Percentiles rank a stretch among this genome's conserved stretches.
These are phyloP conservation scores for Pristiophorus japonicus DNA, from an alignment of 2,113 vertebrate genomes.

Conservation along the genomic window DNA sequence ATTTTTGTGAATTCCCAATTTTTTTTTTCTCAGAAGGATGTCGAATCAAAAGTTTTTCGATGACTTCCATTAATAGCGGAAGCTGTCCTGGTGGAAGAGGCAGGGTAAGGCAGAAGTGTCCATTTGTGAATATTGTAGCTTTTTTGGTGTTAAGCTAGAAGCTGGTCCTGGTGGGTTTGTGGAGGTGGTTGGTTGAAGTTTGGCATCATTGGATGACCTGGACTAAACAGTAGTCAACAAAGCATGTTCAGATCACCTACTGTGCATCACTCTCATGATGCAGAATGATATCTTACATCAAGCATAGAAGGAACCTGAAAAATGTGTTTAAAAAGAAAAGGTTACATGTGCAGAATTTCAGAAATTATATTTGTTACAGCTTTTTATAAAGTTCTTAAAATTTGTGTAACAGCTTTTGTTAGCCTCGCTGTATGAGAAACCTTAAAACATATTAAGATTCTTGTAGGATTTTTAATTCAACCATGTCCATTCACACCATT, in stretches of 20 bases:
- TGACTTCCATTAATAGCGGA: neutral
- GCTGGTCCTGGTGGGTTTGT: conserved; percentile 68
- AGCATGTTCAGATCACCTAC: conserved; percentile 55
- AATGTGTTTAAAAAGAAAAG: conserved; percentile 28
- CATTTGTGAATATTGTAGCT: conserved; percentile 59
- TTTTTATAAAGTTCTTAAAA: no score
- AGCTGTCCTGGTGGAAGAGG: conserved; percentile 48
- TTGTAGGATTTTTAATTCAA: neutral
- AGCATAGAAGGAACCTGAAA: conserved; percentile 66
- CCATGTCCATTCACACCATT: neutral
- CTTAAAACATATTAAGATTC: neutral
- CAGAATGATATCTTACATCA: conserved; percentile 67
- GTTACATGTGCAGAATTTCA: neutral
- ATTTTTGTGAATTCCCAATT: conserved; percentile 46
- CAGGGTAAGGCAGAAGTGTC: conserved; percentile 69
- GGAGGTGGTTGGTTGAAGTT: conserved; percentile 64
- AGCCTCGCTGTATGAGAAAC: neutral
- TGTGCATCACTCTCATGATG: conserved; percentile 58
- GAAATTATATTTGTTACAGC: neutral
- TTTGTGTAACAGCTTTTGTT: neutral
- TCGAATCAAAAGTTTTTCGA: conserved; percentile 44
- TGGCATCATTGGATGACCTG: conserved; percentile 63
- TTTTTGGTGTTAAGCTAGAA: conserved; percentile 71
- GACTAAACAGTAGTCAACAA: conserved; percentile 59
- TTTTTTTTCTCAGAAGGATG: conserved; percentile 47